Evolutionary conservation across 2,113 vertebrate genomes (phyloP).

Genomic region (Willisornis vidua): DNA sequence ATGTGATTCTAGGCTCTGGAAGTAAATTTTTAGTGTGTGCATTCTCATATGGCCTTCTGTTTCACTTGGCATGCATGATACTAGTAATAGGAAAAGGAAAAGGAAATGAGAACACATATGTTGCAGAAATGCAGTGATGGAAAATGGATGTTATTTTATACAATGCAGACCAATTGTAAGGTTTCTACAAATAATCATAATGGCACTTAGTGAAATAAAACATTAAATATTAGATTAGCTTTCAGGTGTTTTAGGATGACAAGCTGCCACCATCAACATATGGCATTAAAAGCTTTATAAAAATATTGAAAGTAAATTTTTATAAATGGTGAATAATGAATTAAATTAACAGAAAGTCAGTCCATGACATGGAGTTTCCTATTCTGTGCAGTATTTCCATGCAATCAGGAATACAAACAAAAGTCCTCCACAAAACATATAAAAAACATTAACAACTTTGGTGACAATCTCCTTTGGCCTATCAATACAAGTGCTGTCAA

Average conservation of each 20-base stretch:
- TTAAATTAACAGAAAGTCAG: neutral
- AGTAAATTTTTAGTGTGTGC: neutral
- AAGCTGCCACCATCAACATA: neutral
- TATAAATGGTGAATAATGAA: neutral
- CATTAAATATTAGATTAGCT: neutral
- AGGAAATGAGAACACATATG: neutral
- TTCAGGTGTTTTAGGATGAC: neutral
- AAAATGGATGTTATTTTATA: neutral
- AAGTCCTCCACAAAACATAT: neutral
- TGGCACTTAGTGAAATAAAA: neutral
- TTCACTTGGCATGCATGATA: neutral
- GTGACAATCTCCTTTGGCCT: neutral
- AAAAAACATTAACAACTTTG: neutral
- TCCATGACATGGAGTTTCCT: neutral
- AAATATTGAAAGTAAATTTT: neutral
- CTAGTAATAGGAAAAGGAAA: neutral
- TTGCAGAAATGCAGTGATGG: neutral
- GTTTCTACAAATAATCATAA: neutral
- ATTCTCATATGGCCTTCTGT: neutral
- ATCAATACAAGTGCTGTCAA: neutral
- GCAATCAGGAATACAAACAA: neutral
- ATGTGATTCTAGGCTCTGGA: neutral
- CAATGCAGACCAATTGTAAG: neutral
- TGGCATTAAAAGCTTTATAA: neutral
- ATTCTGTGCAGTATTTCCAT: neutral